Percentiles rank a stretch among this genome's conserved stretches.
phyloP scores from a whole-genome alignment of 2,113 vertebrate species.

The Chaetorhynchus papuensis region DNA sequence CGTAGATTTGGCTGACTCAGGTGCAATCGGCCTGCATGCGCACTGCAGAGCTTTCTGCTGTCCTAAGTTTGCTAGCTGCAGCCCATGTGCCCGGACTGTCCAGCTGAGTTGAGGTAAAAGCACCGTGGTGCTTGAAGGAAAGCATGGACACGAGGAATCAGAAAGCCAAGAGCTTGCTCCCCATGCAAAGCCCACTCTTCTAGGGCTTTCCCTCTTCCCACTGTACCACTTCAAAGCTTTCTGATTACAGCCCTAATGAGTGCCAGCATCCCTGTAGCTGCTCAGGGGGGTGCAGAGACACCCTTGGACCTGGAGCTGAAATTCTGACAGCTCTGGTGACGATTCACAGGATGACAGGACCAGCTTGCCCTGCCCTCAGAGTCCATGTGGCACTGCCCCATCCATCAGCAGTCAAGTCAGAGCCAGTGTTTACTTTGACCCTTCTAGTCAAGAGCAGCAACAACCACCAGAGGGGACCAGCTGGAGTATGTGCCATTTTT shows the following conservation, averaged over 20 bases:
- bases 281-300: neutral
- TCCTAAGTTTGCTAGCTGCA: neutral
- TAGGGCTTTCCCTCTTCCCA: neutral
- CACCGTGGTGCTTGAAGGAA: neutral
- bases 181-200: neutral
- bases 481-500: neutral
- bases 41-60: neutral
- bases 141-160: neutral
- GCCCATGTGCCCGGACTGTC: neutral
- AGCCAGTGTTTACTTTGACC: neutral
- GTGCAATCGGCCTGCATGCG: neutral
- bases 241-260: neutral
- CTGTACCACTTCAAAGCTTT: fast-evolving
- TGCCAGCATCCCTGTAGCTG: neutral
- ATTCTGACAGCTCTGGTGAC: neutral
- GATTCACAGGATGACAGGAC: neutral
- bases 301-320: neutral
- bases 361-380: neutral
- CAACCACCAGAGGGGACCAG: neutral
- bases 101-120: neutral
- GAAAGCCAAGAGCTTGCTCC: neutral
- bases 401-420: neutral
- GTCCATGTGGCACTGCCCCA: neutral
- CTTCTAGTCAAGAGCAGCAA: neutral
- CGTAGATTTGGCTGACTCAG: neutral